These are phyloP conservation scores for Caenorhabditis becei DNA, from an alignment of 2,888 invertebrate species.

Conservation along the genomic window DNA sequence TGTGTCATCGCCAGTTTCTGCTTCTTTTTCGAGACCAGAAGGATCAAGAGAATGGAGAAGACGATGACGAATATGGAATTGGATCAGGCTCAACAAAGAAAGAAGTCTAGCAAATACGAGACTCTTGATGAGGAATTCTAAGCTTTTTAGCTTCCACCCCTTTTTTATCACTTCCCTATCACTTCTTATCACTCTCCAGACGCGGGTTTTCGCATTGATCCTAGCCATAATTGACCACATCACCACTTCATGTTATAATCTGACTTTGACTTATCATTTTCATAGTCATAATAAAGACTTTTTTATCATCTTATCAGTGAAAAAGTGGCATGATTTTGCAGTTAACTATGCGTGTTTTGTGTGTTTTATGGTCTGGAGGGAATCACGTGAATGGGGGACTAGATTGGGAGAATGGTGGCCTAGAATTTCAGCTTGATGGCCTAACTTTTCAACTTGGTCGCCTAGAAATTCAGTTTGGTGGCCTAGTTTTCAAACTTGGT, in stretches of 20 bases:
- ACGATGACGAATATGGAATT: slow-evolving; percentile 57
- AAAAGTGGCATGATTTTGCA: slow-evolving; percentile 7
- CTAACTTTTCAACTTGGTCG: too few relatives aligned
- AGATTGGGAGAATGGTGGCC: too few relatives aligned
- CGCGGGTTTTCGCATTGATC: neutral
- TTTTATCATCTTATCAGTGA: slow-evolving; percentile 1
- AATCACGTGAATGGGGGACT: too few relatives aligned
- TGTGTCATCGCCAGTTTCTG: slow-evolving; percentile 42
- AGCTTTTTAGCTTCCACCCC: too few relatives aligned
- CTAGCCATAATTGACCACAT: neutral
- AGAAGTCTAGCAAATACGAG: slow-evolving; percentile 49
- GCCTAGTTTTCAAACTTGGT: neutral
- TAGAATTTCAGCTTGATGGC: too few relatives aligned
- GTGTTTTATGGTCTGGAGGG: neutral
- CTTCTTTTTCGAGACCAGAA: slow-evolving; percentile 49
- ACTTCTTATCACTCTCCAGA: neutral
- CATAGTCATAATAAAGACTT: slow-evolving; percentile 40
- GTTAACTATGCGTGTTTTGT: slow-evolving; percentile 33
- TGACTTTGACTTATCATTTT: slow-evolving; percentile 43
- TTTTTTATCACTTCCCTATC: neutral
- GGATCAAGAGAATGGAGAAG: slow-evolving; percentile 53
- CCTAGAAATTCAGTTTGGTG: too few relatives aligned
- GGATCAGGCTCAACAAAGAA: slow-evolving; percentile 39
- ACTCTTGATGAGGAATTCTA: slow-evolving; percentile 53
- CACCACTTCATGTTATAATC: neutral